Percentiles rank a stretch among this genome's conserved stretches.
Evolutionary conservation across 1,140 invertebrate species (phyloP).

Genomic region (Oedothorax gibbosus): DNA sequence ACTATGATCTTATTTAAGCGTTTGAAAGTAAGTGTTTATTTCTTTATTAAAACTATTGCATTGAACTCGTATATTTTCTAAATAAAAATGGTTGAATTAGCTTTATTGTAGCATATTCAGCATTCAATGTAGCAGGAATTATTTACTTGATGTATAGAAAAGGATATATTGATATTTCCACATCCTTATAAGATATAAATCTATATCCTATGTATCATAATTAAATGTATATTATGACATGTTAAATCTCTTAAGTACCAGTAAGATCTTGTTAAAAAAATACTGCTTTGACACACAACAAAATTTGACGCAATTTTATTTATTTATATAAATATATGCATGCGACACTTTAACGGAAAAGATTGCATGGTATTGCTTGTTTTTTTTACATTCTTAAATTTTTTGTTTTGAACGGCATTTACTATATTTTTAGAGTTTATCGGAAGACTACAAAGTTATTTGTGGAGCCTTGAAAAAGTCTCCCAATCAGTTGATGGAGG

Average conservation of each 20-base stretch:
- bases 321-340: background rate
- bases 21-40: constrained; percentile 71
- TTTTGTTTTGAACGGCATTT: background rate
- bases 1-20: constrained; percentile 90
- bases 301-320: background rate
- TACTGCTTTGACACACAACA: too few relatives aligned
- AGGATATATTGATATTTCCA: too few relatives aligned
- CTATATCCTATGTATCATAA: too few relatives aligned
- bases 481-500: constrained; percentile 79
- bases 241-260: too few relatives aligned
- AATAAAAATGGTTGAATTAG: background rate
- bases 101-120: too few relatives aligned
- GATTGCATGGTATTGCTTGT: background rate
- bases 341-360: too few relatives aligned
- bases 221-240: too few relatives aligned
- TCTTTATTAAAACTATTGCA: background rate
- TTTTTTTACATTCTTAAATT: background rate
- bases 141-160: too few relatives aligned
- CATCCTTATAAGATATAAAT: too few relatives aligned
- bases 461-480: constrained; percentile 81
- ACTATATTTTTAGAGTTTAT: constrained; percentile 70
- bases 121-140: too few relatives aligned
- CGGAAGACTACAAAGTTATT: constrained; percentile 79
- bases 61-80: background rate
- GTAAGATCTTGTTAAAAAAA: too few relatives aligned